These are phyloP conservation scores for Podarcis siculus DNA, from an alignment of 2,797 vertebrate species.

Conservation along the genomic window DNA sequence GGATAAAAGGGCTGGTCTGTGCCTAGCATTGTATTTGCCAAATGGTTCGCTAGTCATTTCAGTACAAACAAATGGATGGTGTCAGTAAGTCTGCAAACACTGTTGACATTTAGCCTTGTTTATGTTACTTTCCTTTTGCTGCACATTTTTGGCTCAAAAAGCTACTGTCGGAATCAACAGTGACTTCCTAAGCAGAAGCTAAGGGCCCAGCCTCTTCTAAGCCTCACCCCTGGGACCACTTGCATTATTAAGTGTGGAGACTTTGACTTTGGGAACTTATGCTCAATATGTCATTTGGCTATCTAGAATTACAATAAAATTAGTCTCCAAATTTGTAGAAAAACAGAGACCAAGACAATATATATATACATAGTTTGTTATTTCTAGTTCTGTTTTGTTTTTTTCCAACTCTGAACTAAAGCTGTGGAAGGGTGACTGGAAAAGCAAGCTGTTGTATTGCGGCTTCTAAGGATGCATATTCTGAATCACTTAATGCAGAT, in stretches of 20 bases:
- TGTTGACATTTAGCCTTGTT: slow-evolving; percentile 82
- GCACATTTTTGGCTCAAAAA: slow-evolving; percentile 76
- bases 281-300: slow-evolving; percentile 53
- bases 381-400: slow-evolving; percentile 30
- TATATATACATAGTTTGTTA: slow-evolving; percentile 36
- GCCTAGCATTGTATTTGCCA: slow-evolving; percentile 77
- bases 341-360: rapidly evolving
- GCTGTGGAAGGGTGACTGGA: not conserved
- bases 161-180: slow-evolving; percentile 77
- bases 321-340: not conserved
- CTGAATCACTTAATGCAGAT: not conserved
- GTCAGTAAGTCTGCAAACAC: slow-evolving; percentile 80
- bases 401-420: not conserved
- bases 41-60: slow-evolving; percentile 79
- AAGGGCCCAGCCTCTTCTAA: slow-evolving; percentile 57
- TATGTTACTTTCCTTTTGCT: slow-evolving; percentile 80
- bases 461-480: not conserved
- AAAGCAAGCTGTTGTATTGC: not conserved
- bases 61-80: slow-evolving; percentile 80
- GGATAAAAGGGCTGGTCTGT: slow-evolving; percentile 74
- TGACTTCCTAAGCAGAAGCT: slow-evolving; percentile 74
- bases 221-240: slow-evolving; percentile 54
- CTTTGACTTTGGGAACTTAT: slow-evolving; percentile 33
- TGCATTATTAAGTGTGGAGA: slow-evolving; percentile 53
- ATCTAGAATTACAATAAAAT: slow-evolving; percentile 31